Base-by-base conservation (phyloP, 2,888 invertebrate species). In the Tetragnatha montana region DNA sequence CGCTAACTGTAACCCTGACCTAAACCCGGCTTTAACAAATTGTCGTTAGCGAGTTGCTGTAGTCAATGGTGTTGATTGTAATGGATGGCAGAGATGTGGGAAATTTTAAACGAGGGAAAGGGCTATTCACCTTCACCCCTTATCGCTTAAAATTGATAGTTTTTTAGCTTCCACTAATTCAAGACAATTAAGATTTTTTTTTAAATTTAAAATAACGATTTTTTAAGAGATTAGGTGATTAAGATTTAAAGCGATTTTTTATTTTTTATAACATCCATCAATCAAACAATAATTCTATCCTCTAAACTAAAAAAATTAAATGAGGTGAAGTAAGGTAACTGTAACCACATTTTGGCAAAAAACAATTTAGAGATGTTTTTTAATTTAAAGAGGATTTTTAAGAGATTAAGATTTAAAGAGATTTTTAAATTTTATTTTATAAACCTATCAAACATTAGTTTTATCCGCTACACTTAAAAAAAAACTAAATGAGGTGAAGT, bases 1-100 rank as follows among this genome's bases (percentile, higher is more conserved):
- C 2, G 51, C 60, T 78, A 78, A 78, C 78, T 78, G 71, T 51
- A 71, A 81, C 81, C 81, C 50, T 81, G 81, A 81, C 81, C 81
- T 50, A 60, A 50, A 71, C 19, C 35, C 19, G 70, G 10, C 49
- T 35, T 35, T n/a, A 69, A 68, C 68, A 68, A 80, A 12, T 75
- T 47, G 6, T 49, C n/a, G 60, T 78, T 22, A 21, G 51, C 60
- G 3, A 60, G 21, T 6, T 19, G 60, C 14, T 17, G 51, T 71
- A 21, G 19, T 22, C 78, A 78, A 78, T 78, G 78, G 60, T 22
- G 51, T 12, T 22, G 17, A 60, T 12, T 6, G 3, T 78, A 51
- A 78, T 78, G 2, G 71, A 14, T 60, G 7, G n/a, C 12, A 17
- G 49, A 17, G 21, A 21, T 51, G 50, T 50, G 78, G 78, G 60